Evolutionary conservation across 2,888 invertebrate genomes (phyloP).

Genomic region (Rhabditophanes sp.): DNA sequence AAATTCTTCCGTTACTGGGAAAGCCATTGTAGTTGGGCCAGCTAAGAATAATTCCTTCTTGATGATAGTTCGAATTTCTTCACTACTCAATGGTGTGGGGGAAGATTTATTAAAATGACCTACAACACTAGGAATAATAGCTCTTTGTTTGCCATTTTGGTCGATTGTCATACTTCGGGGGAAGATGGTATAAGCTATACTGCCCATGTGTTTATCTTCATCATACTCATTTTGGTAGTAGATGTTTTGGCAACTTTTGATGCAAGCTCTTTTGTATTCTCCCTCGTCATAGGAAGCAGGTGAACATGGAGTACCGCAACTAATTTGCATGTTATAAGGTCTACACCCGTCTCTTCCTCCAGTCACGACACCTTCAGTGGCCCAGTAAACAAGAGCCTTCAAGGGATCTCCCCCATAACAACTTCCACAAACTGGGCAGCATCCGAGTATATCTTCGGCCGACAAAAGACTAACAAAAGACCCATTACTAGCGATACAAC

Average conservation of each 20-base stretch:
- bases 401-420: slow-evolving; percentile 43
- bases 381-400: slow-evolving; percentile 41
- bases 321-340: slow-evolving; percentile 30
- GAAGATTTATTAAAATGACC: slow-evolving; percentile 36
- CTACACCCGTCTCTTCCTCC: slow-evolving; percentile 40
- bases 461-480: slow-evolving; percentile 14
- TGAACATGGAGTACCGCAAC: slow-evolving; percentile 38
- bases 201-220: slow-evolving; percentile 35
- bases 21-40: slow-evolving; percentile 41
- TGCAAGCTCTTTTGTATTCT: slow-evolving; percentile 30
- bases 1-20: slow-evolving; percentile 41
- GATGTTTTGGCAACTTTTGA: slow-evolving; percentile 30
- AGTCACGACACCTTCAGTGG: slow-evolving; percentile 34
- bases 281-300: slow-evolving; percentile 36
- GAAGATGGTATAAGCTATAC: slow-evolving; percentile 40
- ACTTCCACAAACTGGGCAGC: slow-evolving; percentile 38
- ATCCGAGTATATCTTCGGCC: slow-evolving; percentile 30
- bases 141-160: slow-evolving; percentile 27
- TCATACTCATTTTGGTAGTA: slow-evolving; percentile 38
- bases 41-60: slow-evolving; percentile 33
- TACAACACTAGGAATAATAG: slow-evolving; percentile 30
- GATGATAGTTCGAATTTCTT: slow-evolving; percentile 28
- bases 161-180: slow-evolving; percentile 40
- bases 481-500: slow-evolving; percentile 41
- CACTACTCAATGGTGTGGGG: slow-evolving; percentile 14